Base-by-base conservation (phyloP, 2,113 vertebrate genomes). In the Engraulis encrasicolus region DNA sequence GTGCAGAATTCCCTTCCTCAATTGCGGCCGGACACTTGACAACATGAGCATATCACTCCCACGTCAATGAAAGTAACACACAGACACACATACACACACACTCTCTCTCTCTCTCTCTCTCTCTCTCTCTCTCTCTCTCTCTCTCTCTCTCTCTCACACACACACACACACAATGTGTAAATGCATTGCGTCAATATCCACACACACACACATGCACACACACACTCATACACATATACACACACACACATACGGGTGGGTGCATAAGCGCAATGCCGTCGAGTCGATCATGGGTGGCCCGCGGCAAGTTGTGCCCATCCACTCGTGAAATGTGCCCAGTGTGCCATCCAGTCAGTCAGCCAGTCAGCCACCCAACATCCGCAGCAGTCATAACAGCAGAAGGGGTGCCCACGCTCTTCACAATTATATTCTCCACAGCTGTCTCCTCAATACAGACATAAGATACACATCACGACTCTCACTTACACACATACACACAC, bases 1-100 rank as follows among this genome's bases (percentile, higher is more conserved):
- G 20, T 37, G 80, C 71, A 84, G 14, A 9, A 19, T 48, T 82
- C 79, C 45, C 19, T 1, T 58, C 48, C 36, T 81, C 82, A 83
- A 83, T 81, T 83, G 81, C 82, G 71, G 71, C n/a, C 40, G 58
- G 54, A 78, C 37, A 85, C 80, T 83, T 81, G 38, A 50, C 61
- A 38, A 77, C 54, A 78, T 15, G 52, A 18, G 52, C 52, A 9
- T 2, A 6, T 45, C 3, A 45, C 3, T 45, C 40, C 40, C 40
- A 45, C 9, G 40, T 9, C 40, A 9, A 45, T 45, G n/a, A n/a
- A n/a, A n/a, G n/a, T n/a, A n/a, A 45, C 40, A 45, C 40, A 45
- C 40, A 45, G 4, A 45, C 40, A 45, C 40, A 45, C 40, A 3
- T 9, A 45, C 40, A n/a, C n/a, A n/a, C n/a, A n/a, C n/a, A n/a